A percentile compares a stretch with the other conserved stretches of the same genome.
Evolutionary conservation across 2,888 invertebrate genomes (phyloP).

Genomic region (Cosmia pyralina): DNA sequence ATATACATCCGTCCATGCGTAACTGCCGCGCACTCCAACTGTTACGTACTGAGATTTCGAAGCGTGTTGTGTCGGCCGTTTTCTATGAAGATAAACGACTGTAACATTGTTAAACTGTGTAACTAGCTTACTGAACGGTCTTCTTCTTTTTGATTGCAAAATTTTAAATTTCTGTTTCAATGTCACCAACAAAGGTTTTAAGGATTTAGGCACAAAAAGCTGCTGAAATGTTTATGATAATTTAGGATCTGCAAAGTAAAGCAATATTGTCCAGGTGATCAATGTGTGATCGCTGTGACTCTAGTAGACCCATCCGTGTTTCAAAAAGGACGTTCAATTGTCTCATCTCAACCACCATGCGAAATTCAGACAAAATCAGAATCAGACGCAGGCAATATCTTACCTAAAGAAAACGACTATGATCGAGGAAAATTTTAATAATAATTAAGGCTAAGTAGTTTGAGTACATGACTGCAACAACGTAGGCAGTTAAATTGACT

Average conservation of each 20-base stretch:
- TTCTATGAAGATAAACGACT: too few relatives aligned
- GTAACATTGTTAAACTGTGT: too few relatives aligned
- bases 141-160: neutral
- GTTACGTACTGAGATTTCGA: too few relatives aligned
- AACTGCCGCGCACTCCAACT: too few relatives aligned
- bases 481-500: slow-evolving; percentile 32
- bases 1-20: too few relatives aligned
- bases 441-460: slow-evolving; percentile 12
- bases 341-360: neutral
- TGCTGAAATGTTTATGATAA: neutral
- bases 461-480: slow-evolving; percentile 29
- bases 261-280: neutral
- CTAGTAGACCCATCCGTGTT: neutral
- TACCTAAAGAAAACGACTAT: neutral
- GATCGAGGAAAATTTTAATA: slow-evolving; percentile 18
- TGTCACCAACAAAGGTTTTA: neutral
- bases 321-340: neutral
- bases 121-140: neutral
- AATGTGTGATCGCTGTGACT: neutral
- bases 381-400: neutral
- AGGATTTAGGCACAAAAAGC: neutral
- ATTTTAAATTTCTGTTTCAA: neutral
- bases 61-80: too few relatives aligned
- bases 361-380: neutral
- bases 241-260: neutral